phyloP scores from a whole-genome alignment of 2,113 vertebrate species.

The Abramis brama region DNA sequence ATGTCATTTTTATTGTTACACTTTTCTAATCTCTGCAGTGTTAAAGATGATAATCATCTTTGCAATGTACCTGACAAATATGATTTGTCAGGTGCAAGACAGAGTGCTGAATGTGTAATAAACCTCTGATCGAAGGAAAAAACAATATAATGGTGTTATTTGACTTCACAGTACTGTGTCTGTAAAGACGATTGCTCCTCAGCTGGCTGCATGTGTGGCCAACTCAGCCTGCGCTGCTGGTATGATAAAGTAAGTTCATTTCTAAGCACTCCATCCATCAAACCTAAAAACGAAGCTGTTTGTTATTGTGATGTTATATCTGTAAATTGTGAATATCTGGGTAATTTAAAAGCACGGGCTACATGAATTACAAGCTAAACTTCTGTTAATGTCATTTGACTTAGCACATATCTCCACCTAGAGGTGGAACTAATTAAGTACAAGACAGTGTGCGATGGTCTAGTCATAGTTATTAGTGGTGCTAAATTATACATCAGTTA shows the following conservation, averaged over 20 bases:
- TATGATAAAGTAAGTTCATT: constrained; percentile 87
- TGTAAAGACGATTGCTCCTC: constrained; percentile 96
- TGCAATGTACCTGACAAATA: not conserved
- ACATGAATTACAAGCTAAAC: not conserved
- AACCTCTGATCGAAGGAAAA: not conserved
- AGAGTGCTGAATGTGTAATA: not conserved
- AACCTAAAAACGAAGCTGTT: not conserved
- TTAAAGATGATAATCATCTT: not conserved
- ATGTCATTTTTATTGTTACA: not conserved
- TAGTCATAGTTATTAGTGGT: not conserved
- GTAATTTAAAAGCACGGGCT: not conserved
- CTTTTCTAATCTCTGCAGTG: not conserved
- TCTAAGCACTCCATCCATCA: not conserved
- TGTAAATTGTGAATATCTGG: not conserved
- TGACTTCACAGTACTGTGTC: constrained; percentile 86
- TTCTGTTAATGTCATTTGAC: not conserved
- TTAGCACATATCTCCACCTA: constrained; percentile 19
- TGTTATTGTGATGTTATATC: not conserved
- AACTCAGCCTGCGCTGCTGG: constrained; percentile 98
- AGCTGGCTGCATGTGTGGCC: constrained; percentile 97
- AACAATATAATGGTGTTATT: not conserved
- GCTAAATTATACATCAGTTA: not conserved
- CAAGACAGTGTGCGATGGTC: not conserved
- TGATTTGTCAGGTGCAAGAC: not conserved
- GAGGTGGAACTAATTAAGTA: constrained; percentile 16